phyloP scores from a whole-genome alignment of 2,888 invertebrate genomes.

The Macropis europaea region DNA sequence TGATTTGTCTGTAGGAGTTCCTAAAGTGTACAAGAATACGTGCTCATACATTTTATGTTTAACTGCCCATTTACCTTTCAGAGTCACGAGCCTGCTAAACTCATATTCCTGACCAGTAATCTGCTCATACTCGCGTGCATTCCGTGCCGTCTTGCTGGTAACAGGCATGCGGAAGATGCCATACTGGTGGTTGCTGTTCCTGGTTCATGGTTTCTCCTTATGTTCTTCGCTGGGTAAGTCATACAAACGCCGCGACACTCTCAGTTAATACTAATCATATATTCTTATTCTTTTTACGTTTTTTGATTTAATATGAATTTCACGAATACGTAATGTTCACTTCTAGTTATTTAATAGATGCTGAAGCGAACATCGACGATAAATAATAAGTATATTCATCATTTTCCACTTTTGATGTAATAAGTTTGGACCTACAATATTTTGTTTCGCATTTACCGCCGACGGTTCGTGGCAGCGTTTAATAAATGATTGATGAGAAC shows the following conservation, averaged over 20 bases:
- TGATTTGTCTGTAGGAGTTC: conserved; percentile 44
- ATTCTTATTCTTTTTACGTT: neutral
- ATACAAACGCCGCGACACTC: neutral
- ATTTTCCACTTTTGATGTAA: too few relatives aligned
- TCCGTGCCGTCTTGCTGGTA: conserved; percentile 89
- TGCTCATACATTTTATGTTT: conserved; percentile 41
- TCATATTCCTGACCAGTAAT: conserved; percentile 95
- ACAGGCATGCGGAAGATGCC: conserved; percentile 92
- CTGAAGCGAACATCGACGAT: too few relatives aligned
- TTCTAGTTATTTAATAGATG: too few relatives aligned
- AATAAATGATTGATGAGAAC: too few relatives aligned
- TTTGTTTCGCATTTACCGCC: too few relatives aligned
- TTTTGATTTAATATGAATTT: too few relatives aligned
- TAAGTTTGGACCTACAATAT: too few relatives aligned
- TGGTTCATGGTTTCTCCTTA: conserved; percentile 97
- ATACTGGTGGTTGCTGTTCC: conserved; percentile 95
- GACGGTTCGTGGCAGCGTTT: too few relatives aligned
- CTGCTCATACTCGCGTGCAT: conserved; percentile 93
- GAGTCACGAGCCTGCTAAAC: conserved; percentile 97
- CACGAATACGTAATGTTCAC: too few relatives aligned
- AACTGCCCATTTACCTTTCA: conserved; percentile 79
- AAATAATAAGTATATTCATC: too few relatives aligned
- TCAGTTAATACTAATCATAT: neutral
- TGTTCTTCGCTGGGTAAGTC: conserved; percentile 98
- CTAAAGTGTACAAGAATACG: conserved; percentile 42